Percentiles rank a stretch among this genome's conserved stretches.
These are phyloP conservation scores for Zaprionus kolodkinae DNA, from an alignment of 1,140 invertebrate genomes.

Conservation along the genomic window DNA sequence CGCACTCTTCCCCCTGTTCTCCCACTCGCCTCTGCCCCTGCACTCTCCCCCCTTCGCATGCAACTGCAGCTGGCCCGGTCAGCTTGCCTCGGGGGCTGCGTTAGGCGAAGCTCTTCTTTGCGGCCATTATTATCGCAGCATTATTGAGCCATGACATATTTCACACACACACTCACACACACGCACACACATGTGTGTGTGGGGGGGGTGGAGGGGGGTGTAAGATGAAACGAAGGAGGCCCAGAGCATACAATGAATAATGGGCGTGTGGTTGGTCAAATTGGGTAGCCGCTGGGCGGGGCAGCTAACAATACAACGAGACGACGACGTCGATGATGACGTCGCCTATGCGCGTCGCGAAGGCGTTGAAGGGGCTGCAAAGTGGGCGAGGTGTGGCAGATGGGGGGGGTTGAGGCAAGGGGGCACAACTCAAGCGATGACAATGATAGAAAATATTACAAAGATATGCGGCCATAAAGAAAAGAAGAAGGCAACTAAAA, in stretches of 20 bases:
- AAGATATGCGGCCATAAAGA: conserved; percentile 79
- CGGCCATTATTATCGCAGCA: conserved; percentile 47
- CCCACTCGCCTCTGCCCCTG: too few relatives aligned
- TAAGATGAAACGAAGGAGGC: conserved; percentile 26
- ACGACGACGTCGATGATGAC: conserved; percentile 36
- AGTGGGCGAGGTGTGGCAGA: background rate
- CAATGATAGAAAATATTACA: conserved; percentile 82
- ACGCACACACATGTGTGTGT: background rate
- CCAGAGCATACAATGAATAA: conserved; percentile 62
- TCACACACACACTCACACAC: conserved; percentile 22
- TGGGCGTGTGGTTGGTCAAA: conserved; percentile 57
- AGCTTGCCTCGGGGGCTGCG: conserved; percentile 7
- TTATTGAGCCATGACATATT: conserved; percentile 51
- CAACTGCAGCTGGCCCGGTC: conserved; percentile 7
- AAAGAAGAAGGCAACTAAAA: conserved; percentile 77
- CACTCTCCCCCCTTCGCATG: background rate
- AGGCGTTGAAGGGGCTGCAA: background rate
- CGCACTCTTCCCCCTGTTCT: background rate
- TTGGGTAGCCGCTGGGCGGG: conserved; percentile 29
- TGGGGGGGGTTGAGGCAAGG: conserved; percentile 2
- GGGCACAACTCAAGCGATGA: conserved; percentile 63
- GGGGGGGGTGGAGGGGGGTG: too few relatives aligned
- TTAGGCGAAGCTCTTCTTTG: conserved; percentile 25
- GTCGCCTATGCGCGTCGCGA: conserved; percentile 12
- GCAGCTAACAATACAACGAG: conserved; percentile 35